phyloP scores from a whole-genome alignment of 2,888 invertebrate species.

The Drosophila niveifrons region DNA sequence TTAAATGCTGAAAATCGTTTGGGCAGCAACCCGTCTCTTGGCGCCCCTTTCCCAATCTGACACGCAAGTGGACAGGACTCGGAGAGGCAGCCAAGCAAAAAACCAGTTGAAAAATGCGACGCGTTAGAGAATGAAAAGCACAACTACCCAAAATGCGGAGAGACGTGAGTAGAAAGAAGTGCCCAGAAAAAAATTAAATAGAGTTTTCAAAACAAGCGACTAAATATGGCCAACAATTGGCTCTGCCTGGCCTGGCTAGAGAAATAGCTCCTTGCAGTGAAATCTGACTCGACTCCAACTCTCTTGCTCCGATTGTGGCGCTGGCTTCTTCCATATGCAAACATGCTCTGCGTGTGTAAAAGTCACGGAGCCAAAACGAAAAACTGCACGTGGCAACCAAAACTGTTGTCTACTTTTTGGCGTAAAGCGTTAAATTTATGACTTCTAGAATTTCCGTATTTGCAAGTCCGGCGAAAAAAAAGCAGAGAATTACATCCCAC shows the following conservation, averaged over 20 bases:
- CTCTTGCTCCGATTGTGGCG: constrained; percentile 10
- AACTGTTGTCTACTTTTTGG: constrained; percentile 76
- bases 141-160: constrained; percentile 44
- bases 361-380: constrained; percentile 58
- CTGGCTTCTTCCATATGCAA: constrained; percentile 57
- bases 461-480: constrained; percentile 53
- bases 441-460: constrained; percentile 70
- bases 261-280: constrained; percentile 1
- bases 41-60: constrained; percentile 2
- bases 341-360: constrained; percentile 43
- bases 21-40: constrained; percentile 37
- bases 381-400: constrained; percentile 75
- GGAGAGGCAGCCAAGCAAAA: constrained; percentile 39
- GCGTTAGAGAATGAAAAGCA: constrained; percentile 35
- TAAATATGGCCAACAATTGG: constrained; percentile 65
- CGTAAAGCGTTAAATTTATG: constrained; percentile 74
- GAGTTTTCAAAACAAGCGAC: constrained; percentile 76
- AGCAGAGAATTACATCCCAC: constrained; percentile 37
- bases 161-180: constrained; percentile 56
- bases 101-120: constrained; percentile 68
- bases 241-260: background rate
- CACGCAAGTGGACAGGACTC: constrained; percentile 24
- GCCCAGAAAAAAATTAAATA: constrained; percentile 70
- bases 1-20: constrained; percentile 81
- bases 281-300: constrained; percentile 7